Evolutionary conservation across 2,113 vertebrate species (phyloP).

Genomic region (Stigmatopora nigra): DNA sequence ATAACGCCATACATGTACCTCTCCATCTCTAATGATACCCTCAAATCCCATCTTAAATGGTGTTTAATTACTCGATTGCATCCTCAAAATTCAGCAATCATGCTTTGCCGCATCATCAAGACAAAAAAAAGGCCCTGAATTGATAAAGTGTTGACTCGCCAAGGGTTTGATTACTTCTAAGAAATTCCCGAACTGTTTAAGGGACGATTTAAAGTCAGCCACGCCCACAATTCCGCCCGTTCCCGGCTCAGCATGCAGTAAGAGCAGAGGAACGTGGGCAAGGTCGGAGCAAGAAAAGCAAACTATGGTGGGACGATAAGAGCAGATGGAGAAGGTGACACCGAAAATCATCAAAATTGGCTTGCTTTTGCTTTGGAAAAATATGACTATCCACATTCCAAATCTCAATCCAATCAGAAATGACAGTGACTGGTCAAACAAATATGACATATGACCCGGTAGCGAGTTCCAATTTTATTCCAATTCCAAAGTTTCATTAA

Average conservation of each 20-base stretch:
- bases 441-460: background rate
- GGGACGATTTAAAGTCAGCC: constrained; percentile 3
- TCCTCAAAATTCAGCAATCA: background rate
- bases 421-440: background rate
- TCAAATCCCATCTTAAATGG: background rate
- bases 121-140: background rate
- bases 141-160: background rate
- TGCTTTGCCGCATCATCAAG: background rate
- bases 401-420: background rate
- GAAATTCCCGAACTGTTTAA: background rate
- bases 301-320: background rate
- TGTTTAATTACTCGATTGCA: background rate
- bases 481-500: background rate
- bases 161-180: background rate
- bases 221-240: background rate
- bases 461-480: background rate
- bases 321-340: background rate
- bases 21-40: background rate
- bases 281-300: background rate
- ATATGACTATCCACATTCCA: background rate
- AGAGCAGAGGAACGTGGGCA: background rate
- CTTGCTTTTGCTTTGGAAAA: background rate
- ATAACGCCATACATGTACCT: background rate
- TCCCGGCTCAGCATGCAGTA: background rate
- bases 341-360: background rate